phyloP scores from a whole-genome alignment of 2,888 invertebrate species.

The Caenorhabditis zanzibari region DNA sequence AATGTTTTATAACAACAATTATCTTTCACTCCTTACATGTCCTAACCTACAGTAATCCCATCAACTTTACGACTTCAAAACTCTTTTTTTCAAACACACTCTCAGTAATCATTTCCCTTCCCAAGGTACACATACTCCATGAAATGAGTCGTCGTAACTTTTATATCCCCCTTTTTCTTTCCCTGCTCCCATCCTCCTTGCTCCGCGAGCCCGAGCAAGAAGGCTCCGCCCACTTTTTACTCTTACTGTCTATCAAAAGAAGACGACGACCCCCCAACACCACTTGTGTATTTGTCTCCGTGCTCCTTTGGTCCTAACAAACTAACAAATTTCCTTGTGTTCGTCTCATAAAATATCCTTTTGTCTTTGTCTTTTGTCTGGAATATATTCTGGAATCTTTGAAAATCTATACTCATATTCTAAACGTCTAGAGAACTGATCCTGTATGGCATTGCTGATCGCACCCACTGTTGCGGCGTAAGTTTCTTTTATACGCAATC shows the following conservation, averaged over 20 bases:
- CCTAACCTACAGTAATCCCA: background rate
- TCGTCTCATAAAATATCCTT: conserved; percentile 14
- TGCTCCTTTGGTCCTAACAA: conserved; percentile 18
- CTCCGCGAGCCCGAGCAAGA: background rate
- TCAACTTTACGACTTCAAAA: background rate
- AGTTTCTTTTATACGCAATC: conserved; percentile 31
- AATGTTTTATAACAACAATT: conserved; percentile 1
- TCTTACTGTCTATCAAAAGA: conserved; percentile 42
- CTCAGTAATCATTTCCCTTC: conserved; percentile 5
- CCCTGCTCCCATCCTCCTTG: conserved; percentile 3
- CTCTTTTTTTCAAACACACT: background rate
- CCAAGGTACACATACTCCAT: background rate
- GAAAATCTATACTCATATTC: background rate
- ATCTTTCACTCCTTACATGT: background rate
- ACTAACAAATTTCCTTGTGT: conserved; percentile 18
- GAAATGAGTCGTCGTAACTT: conserved; percentile 48
- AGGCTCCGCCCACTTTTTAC: conserved; percentile 38
- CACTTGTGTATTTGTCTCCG: conserved; percentile 22
- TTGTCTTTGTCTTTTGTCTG: background rate
- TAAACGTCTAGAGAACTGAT: conserved; percentile 4
- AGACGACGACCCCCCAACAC: background rate
- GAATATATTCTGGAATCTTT: background rate
- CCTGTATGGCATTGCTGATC: conserved; percentile 64
- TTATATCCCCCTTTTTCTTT: conserved; percentile 47
- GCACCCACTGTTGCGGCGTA: conserved; percentile 67